These are phyloP conservation scores for Nezara viridula DNA, from an alignment of 2,888 invertebrate species.

Conservation along the genomic window DNA sequence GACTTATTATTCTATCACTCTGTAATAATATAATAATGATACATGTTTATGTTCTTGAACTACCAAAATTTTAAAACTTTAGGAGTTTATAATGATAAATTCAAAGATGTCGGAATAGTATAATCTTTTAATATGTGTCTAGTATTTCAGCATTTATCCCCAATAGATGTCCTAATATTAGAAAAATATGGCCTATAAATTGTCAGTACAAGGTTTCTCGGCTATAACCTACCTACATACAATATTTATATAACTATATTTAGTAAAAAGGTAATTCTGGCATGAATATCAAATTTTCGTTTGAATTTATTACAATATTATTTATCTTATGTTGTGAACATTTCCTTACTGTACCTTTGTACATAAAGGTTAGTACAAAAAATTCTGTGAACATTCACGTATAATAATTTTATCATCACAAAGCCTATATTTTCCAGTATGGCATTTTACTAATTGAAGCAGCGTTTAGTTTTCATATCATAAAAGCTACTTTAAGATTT, in stretches of 20 bases:
- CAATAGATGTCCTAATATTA: constrained; percentile 1
- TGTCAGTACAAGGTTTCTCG: neutral
- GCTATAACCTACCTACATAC: neutral
- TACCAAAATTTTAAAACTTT: neutral
- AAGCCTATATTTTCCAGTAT: too few species aligned
- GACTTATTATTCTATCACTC: too few species aligned
- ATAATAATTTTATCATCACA: too few species aligned
- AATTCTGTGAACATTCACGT: too few species aligned
- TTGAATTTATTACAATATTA: too few species aligned
- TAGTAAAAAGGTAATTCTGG: neutral
- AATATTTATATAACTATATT: neutral
- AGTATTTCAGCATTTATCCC: neutral
- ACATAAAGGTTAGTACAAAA: too few species aligned
- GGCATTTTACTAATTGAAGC: too few species aligned
- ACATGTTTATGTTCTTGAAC: neutral
- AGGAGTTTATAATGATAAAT: neutral
- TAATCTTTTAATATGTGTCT: constrained; percentile 3
- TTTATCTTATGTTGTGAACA: too few species aligned
- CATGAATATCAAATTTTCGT: neutral
- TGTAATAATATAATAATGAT: neutral
- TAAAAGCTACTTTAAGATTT: too few species aligned
- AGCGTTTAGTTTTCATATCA: too few species aligned
- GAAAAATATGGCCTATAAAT: neutral
- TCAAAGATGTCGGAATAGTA: neutral
- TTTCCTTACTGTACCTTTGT: too few species aligned